Evolutionary conservation across 1,140 invertebrate genomes (phyloP), one percentile per base, ranked within the genome.

Genomic region (Lepidurus apus): DNA sequence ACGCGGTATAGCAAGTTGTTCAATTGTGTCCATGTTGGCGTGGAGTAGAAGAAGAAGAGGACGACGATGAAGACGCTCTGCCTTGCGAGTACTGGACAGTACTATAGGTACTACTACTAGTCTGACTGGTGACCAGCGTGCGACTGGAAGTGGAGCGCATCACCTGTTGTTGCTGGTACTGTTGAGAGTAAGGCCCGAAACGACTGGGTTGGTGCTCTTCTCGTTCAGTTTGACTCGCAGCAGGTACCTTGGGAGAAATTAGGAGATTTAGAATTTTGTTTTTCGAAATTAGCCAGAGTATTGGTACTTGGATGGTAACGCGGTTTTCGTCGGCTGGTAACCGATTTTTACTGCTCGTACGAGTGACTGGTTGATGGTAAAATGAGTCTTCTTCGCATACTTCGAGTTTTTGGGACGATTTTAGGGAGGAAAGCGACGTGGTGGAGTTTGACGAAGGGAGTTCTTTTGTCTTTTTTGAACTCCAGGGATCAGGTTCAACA

Each of bases 41-140:
- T 6, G 53, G 53, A 65, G 53, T 21, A 21, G 53, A 65, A n/a
- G 53, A 65, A 21, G 53, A 65, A 7, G 53, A 65, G 21, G 53
- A 65, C 17, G 53, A 65, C 17, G 53, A 65, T 65, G 53, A 65
- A 65, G 53, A 65, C 53, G 53, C 53, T 17, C 53, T 65, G 17
- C 53, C 53, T 13, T 65, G 53, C 53, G 53, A 65, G 53, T 65
- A 65, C 53, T 65, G 53, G 53, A 65, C 53, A 21, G 53, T 17
- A 17, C 53, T 65, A 21, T 65, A 65, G 2, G 53, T 65, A 65
- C 21, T 65, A 21, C 13, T 65, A 65, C 53, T 34, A 34, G 34
- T 65, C 21, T 65, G 53, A 65, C 53, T 65, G 53, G 53, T 8
- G 53, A 65, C 53, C 53, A 65, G 21, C 17, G 53, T 65, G 21